These are phyloP conservation scores for Nezara viridula DNA, from an alignment of 2,888 invertebrate species.

Conservation along the genomic window DNA sequence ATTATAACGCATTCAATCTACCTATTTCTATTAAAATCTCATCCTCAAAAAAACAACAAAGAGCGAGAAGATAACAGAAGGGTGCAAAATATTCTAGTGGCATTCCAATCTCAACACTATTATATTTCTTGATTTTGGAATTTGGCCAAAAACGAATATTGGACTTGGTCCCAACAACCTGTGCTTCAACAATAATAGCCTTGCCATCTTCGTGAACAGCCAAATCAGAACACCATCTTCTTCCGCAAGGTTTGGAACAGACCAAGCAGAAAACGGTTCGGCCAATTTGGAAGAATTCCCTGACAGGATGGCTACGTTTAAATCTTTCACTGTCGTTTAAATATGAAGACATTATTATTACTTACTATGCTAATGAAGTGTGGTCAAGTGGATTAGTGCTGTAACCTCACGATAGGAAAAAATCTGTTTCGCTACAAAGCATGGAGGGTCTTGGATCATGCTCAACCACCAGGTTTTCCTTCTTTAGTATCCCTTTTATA, in stretches of 20 bases:
- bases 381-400: too few species aligned
- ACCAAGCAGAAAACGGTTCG: neutral
- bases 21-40: too few species aligned
- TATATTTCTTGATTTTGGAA: slow-evolving; percentile 27
- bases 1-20: too few species aligned
- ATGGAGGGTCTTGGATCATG: too few species aligned
- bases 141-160: slow-evolving; percentile 10
- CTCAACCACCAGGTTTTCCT: too few species aligned
- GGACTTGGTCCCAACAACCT: neutral
- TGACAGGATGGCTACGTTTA: neutral
- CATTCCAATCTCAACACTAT: slow-evolving; percentile 24
- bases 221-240: slow-evolving; percentile 14
- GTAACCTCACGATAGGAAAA: too few species aligned
- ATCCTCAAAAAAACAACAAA: too few species aligned
- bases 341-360: too few species aligned
- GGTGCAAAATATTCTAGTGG: neutral
- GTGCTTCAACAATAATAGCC: slow-evolving; percentile 10
- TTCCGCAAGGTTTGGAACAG: neutral
- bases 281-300: neutral
- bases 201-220: neutral
- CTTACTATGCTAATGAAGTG: too few species aligned
- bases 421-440: too few species aligned
- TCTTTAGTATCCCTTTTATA: too few species aligned
- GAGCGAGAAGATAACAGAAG: neutral
- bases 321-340: neutral